These are phyloP conservation scores for Luffia ferchaultella DNA, from an alignment of 2,888 invertebrate genomes.

Conservation along the genomic window DNA sequence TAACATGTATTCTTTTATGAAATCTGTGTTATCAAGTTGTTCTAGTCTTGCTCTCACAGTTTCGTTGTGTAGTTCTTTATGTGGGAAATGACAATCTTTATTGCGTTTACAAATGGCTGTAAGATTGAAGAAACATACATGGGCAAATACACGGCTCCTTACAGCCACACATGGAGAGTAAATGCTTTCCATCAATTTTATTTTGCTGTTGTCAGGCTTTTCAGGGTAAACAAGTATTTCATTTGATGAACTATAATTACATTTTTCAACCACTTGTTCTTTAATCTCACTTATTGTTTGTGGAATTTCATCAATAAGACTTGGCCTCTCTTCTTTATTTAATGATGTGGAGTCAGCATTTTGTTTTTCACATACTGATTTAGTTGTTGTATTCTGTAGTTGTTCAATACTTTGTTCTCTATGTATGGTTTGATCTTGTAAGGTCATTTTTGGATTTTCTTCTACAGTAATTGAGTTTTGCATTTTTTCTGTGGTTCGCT, in stretches of 20 bases:
- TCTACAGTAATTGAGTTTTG: background rate
- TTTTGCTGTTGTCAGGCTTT: background rate
- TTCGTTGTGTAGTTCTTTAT: slow-evolving; percentile 15
- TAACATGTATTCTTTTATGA: slow-evolving; percentile 34
- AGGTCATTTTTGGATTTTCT: background rate
- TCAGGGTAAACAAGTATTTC: slow-evolving; percentile 3
- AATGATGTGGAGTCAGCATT: slow-evolving; percentile 40
- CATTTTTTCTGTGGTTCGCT: background rate
- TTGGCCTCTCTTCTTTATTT: slow-evolving; percentile 21
- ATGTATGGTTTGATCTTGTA: background rate
- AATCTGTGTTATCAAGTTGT: slow-evolving; percentile 19
- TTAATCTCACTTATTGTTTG: no score
- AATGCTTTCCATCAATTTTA: background rate
- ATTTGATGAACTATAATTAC: slow-evolving; percentile 10
- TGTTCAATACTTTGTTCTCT: background rate
- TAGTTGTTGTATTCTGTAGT: slow-evolving; percentile 10
- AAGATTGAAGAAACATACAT: slow-evolving; percentile 34
- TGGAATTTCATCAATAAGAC: no score
- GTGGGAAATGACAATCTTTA: slow-evolving; percentile 26
- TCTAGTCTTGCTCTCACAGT: slow-evolving; percentile 18
- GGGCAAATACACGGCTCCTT: slow-evolving; percentile 24
- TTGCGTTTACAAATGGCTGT: slow-evolving; percentile 24
- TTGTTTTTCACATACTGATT: slow-evolving; percentile 32
- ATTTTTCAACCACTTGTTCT: background rate
- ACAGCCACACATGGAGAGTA: background rate